Base-by-base conservation (phyloP, 2,888 invertebrate genomes). In the Zhuqinia jingwanae region DNA sequence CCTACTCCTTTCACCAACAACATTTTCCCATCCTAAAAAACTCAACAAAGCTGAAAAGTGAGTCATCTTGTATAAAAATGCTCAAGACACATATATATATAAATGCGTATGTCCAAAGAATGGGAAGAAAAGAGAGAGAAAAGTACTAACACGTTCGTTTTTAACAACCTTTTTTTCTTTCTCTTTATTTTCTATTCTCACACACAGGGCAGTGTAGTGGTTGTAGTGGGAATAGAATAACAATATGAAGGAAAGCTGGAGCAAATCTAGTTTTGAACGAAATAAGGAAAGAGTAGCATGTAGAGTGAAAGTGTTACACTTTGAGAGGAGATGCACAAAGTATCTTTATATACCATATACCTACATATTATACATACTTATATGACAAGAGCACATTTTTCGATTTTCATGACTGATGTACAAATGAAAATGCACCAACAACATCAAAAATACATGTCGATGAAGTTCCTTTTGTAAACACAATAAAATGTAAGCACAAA, bases 231-330 rank as follows among this genome's bases (percentile, higher is more conserved):
- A n/a, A n/a, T n/a, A n/a, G n/a, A n/a, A n/a, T n/a, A n/a, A n/a
- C n/a, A n/a, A n/a, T n/a, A n/a, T n/a, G n/a, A n/a, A n/a, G 36
- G n/a, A 75, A 53, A 27, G 42, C 56, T 2, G 56, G n/a, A 76
- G 36, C 20, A 76, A 56, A 76, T 76, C 76, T 42, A n/a, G 42
- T 56, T 58, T 13, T 15, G 10, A n/a, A 36, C n/a, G n/a, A n/a
- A n/a, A n/a, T n/a, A n/a, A n/a, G n/a, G 56, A 42, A 58, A 53
- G 75, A 53, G 75, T 58, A n/a, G 58, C 36, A 76, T n/a, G 76
- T 20, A 58, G 76, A 76, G 76, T 20, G 58, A 76, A 76, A 76
- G 76, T 76, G 76, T 42, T 76, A 6, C 76, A 42, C n/a, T n/a
- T 76, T 42, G 42, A 76, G n/a, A 30, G 58, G 58, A 58, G 36